phyloP scores from a whole-genome alignment of 2,888 invertebrate species.

The Halictus quadricinctus region DNA sequence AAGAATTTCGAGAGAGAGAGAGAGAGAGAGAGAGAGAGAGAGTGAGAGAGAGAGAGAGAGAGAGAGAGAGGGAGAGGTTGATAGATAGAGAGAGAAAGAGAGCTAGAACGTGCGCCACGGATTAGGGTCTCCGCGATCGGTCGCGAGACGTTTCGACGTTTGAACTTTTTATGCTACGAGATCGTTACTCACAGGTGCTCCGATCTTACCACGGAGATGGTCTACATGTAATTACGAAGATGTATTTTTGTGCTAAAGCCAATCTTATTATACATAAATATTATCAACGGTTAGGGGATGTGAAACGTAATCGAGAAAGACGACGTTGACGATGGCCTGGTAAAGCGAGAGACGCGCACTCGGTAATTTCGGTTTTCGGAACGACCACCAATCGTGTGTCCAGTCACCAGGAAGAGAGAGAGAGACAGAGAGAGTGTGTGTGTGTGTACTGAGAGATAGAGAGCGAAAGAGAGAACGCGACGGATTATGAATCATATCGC shows the following conservation, averaged over 20 bases:
- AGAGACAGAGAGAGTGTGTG: too few species aligned
- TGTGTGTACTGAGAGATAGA: too few species aligned
- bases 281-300: slow-evolving; percentile 42
- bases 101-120: neutral
- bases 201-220: slow-evolving; percentile 38
- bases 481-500: slow-evolving; percentile 60
- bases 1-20: neutral
- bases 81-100: neutral
- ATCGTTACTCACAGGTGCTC: slow-evolving; percentile 19
- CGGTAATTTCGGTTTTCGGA: slow-evolving; percentile 18
- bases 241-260: slow-evolving; percentile 74
- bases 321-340: neutral
- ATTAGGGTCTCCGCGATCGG: neutral
- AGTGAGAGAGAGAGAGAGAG: neutral
- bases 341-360: neutral
- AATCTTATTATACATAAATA: slow-evolving; percentile 57
- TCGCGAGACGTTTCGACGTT: slow-evolving; percentile 9
- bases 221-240: slow-evolving; percentile 68
- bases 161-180: slow-evolving; percentile 17
- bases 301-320: neutral
- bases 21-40: neutral
- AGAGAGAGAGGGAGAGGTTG: neutral
- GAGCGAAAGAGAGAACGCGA: slow-evolving; percentile 11
- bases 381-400: slow-evolving; percentile 1
- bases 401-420: neutral